Base-by-base conservation (phyloP, 2,113 vertebrate genomes). In the Prionailurus viverrinus region DNA sequence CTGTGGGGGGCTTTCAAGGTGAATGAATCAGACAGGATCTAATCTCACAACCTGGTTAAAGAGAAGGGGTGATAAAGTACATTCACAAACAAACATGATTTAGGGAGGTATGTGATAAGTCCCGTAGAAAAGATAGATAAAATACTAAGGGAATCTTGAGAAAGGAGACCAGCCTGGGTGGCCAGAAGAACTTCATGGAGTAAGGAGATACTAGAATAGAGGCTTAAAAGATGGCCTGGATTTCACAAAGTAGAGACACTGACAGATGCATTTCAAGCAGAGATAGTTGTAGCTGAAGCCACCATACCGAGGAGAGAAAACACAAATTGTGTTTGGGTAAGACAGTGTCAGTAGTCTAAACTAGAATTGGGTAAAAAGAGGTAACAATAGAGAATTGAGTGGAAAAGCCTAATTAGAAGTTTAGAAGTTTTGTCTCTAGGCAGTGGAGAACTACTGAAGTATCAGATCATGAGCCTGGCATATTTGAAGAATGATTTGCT, bases 41-140 rank as follows among this genome's bases (percentile, higher is more conserved):
- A 92, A 96, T 90, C 87, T 94, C 89, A 74, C 65, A 94, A 93
- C 85, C 45, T 92, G 23, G 18, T 91, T 96, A 94, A 96, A 92
- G 63, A 96, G 39, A 89, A 89, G 29, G 23, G 7, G 16, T 88
- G 71, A 92, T 78, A 97, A 95, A 68, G 15, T 65, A 3, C 23
- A 45, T 85, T 90, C 41, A 71, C 53, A 89, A 25, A 73, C 48
- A 93, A 95, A 83, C 76, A 74, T 63, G 55, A 58, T 74, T 61
- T 48, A 81, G 68, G 31, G 14, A 45, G 66, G 4, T 61, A 78
- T 23, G 36, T 53, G 68, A n/a, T 85, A 91, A 78, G 19, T 71
- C 39, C 33, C 19, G 15, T 53, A 41, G 45, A 51, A 51, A 80
- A 92, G 80, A 87, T 36, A 84, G 91, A 91, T 94, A 51, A 95